Evolutionary conservation across 2,888 invertebrate genomes (phyloP).

Genomic region (Scaptomyza cyrtandrae): DNA sequence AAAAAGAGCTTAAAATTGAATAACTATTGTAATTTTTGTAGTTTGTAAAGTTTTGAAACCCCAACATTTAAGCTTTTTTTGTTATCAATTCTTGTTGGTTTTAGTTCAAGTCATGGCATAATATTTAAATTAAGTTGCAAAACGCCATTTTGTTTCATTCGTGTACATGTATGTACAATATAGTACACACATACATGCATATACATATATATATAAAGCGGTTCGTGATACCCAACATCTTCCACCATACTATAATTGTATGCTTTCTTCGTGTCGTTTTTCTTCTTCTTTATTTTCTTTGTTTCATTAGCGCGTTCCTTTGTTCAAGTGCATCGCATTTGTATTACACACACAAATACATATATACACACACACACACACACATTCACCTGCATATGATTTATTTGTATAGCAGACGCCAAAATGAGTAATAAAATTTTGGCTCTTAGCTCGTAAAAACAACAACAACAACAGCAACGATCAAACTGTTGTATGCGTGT

Average conservation of each 20-base stretch:
- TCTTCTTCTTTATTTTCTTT: conserved; percentile 18
- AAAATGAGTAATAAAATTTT: conserved; percentile 27
- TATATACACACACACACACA: neutral
- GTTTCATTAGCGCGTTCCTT: conserved; percentile 36
- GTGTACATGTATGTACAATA: neutral
- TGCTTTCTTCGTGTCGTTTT: no score
- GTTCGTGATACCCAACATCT: no score
- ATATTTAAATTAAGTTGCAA: no score
- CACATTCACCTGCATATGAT: conserved; percentile 5
- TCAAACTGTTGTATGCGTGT: neutral
- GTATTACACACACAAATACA: conserved; percentile 6
- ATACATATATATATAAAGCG: no score
- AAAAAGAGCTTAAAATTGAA: no score
- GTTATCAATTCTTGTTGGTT: neutral
- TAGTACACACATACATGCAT: neutral
- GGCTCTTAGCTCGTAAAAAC: neutral
- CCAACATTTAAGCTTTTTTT: neutral
- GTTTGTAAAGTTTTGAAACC: neutral
- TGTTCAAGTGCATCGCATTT: conserved; percentile 52
- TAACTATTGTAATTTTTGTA: no score
- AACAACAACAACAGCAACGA: neutral
- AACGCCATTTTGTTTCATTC: conserved; percentile 32
- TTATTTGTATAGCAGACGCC: conserved; percentile 37
- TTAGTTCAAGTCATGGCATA: no score
- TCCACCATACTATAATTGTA: no score